Evolutionary conservation across 2,113 vertebrate genomes (phyloP).

Genomic region (Verasper variegatus): DNA sequence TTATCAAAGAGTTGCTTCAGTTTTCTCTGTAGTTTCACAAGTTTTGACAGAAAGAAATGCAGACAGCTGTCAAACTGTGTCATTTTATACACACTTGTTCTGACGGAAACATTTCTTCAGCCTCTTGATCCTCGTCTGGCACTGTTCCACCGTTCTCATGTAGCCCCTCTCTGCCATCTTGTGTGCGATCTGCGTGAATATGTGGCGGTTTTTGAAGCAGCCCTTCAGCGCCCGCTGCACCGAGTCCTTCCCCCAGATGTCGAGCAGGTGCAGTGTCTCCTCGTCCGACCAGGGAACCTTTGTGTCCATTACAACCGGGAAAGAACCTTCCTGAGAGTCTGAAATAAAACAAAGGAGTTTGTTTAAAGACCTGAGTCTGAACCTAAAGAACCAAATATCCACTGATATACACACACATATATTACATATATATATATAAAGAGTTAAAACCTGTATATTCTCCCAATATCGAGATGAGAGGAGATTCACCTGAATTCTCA

Average conservation of each 20-base stretch:
- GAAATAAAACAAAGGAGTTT: neutral
- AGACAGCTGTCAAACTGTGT: neutral
- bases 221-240: conserved; percentile 77
- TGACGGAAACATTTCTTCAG: conserved; percentile 77
- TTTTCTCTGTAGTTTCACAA: neutral
- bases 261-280: conserved; percentile 78
- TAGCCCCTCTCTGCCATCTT: conserved; percentile 77
- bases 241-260: conserved; percentile 80
- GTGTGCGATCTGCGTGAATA: conserved; percentile 79
- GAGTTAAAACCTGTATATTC: conserved; percentile 81
- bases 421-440: neutral
- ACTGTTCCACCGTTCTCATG: conserved; percentile 77
- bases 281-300: conserved; percentile 81
- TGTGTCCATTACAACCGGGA: conserved; percentile 54
- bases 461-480: conserved; percentile 80
- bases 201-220: conserved; percentile 79
- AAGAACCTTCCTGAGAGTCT: conserved; percentile 69
- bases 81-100: conserved; percentile 57
- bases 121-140: conserved; percentile 80
- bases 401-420: neutral
- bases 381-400: neutral
- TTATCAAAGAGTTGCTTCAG: neutral
- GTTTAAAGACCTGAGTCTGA: neutral
- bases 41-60: neutral
- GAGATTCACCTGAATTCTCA: conserved; percentile 74